A percentile compares a stretch with the other conserved stretches of the same genome.
Evolutionary conservation across 2,888 invertebrate species (phyloP).

Genomic region (Acheta domesticus): DNA sequence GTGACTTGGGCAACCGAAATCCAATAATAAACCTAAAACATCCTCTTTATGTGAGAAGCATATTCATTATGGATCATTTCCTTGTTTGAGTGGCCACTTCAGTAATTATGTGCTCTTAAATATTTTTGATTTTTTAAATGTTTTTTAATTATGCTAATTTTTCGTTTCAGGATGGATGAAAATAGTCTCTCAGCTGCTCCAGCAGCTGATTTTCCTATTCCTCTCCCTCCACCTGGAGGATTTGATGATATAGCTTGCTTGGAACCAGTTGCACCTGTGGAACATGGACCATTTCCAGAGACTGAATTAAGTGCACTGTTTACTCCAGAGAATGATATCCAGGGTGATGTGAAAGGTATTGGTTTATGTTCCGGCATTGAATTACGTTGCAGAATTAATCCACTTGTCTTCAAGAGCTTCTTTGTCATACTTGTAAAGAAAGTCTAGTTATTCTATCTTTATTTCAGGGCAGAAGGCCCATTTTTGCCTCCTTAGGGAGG

Average conservation of each 20-base stretch:
- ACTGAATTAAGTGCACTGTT: conserved; percentile 46
- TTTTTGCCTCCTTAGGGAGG: too few relatives aligned
- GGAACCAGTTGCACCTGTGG: conserved; percentile 43
- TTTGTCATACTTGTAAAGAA: background rate
- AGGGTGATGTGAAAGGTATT: conserved; percentile 46
- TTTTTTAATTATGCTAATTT: background rate
- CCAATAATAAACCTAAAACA: too few relatives aligned
- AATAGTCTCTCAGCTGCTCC: conserved; percentile 41
- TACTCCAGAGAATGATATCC: conserved; percentile 44
- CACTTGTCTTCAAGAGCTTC: background rate
- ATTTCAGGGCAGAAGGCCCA: too few relatives aligned
- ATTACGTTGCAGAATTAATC: background rate
- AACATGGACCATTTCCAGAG: conserved; percentile 47
- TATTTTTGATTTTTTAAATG: conserved; percentile 19
- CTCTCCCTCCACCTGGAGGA: conserved; percentile 45
- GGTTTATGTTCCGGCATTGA: background rate
- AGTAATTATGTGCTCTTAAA: background rate
- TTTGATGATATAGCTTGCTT: conserved; percentile 44
- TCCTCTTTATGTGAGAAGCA: too few relatives aligned
- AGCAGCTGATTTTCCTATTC: conserved; percentile 45
- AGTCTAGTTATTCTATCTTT: too few relatives aligned
- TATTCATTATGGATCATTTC: too few relatives aligned
- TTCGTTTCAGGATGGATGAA: conserved; percentile 43
- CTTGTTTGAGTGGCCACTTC: too few relatives aligned
- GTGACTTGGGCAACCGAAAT: too few relatives aligned